Base-by-base conservation (phyloP, 2,888 invertebrate genomes). In the Brassicogethes aeneus region DNA sequence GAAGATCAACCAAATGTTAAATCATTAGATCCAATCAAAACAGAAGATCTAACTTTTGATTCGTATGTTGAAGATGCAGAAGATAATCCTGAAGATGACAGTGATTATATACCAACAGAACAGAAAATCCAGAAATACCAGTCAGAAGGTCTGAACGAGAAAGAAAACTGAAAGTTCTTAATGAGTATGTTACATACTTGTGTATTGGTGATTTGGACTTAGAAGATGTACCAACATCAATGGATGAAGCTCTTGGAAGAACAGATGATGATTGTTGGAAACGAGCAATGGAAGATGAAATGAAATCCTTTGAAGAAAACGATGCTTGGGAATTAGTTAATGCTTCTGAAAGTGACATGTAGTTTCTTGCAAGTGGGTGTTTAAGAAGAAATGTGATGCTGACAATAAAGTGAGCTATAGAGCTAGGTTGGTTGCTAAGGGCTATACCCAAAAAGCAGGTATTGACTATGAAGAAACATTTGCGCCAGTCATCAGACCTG, bases 291-390 rank as follows among this genome's bases (percentile, higher is more conserved):
- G n/a, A 17, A 15, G 47, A 53, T 17, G 50, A 54, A 36, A 14
- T 49, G 16, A 16, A 46, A 7, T 23, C 23, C 5, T 23, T 23
- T 23, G 23, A 23, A 23, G 23, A 23, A 23, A 23, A 23, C 10
- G 23, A 23, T 7, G 23, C 23, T 7, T 55, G 52, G 53, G 47
- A 47, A 17, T 17, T 55, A 1, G 33, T 40, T 0, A 47, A 52
- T 41, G 5, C 23, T 30, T 48, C 48, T 30, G 34, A 43, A 10
- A 10, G 23, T 10, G 5, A 5, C 23, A 23, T 7, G 10, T 54
- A 34, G 53, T 54, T 37, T 10, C 53, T 29, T 49, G 51, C 35
- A 54, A 55, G 35, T 56, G 51, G 54, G 52, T 55, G n/a, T 51
- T 45, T 36, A 49, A 50, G 36, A 45, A 30, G 30, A 55, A 56